Evolutionary conservation across 2,113 vertebrate species (phyloP).

Genomic region (Brienomyrus brachyistius): DNA sequence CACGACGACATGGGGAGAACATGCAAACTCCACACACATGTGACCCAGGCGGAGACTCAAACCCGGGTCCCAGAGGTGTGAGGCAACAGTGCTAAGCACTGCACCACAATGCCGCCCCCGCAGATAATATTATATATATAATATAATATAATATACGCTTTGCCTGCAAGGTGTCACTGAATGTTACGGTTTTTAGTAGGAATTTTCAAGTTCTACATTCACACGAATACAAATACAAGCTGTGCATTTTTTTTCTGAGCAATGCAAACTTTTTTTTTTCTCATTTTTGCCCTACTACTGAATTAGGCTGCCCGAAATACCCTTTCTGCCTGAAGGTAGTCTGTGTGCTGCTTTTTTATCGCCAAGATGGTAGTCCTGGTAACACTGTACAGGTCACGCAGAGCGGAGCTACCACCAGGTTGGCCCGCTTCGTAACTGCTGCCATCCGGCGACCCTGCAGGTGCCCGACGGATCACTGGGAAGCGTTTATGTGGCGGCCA

Average conservation of each 20-base stretch:
- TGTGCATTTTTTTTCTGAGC: neutral
- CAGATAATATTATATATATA: neutral
- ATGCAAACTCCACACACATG: no score
- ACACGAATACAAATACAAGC: neutral
- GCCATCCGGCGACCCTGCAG: neutral
- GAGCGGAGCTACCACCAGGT: neutral
- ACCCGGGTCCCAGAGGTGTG: no score
- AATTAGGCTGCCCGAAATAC: neutral
- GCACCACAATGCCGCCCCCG: no score
- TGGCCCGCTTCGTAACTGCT: neutral
- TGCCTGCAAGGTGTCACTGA: neutral
- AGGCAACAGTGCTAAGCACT: no score
- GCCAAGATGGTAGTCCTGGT: neutral
- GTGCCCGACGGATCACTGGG: neutral
- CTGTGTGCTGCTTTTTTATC: neutral
- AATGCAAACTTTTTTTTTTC: neutral
- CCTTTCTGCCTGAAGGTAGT: neutral
- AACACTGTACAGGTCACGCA: neutral
- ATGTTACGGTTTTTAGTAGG: neutral
- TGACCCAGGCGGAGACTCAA: no score
- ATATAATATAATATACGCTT: neutral
- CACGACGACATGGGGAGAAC: no score
- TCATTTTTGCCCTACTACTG: neutral
- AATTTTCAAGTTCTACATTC: neutral
- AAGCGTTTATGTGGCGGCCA: neutral